Conservation (phyloP, 2,113 vertebrate genomes). For the Vidua chalybeata region DNA sequence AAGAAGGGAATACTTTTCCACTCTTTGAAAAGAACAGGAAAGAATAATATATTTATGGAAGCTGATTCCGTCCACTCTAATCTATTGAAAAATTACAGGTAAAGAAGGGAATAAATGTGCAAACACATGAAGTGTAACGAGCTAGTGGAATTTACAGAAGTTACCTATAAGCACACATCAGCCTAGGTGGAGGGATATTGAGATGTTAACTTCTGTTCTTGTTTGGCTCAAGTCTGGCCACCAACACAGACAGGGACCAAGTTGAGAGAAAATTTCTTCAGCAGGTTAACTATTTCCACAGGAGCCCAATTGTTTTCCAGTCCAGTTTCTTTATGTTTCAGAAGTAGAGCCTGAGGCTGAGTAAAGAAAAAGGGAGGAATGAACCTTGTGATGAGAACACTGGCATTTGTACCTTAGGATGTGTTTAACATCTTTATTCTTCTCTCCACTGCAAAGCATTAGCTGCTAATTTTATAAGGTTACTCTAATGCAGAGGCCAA, state of each 20-base stretch:
- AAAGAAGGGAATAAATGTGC: not conserved
- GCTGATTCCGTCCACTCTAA: not conserved
- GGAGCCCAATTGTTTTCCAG: not conserved
- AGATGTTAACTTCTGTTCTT: not conserved
- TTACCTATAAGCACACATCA: not conserved
- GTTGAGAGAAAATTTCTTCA: not conserved
- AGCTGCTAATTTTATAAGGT: not conserved
- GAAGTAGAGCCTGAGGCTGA: not conserved
- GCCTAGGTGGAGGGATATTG: not conserved
- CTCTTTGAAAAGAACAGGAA: not conserved
- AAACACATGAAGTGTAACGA: not conserved
- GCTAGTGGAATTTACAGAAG: not conserved
- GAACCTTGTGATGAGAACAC: not conserved
- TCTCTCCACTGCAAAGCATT: not conserved
- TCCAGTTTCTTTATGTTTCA: not conserved
- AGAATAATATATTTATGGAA: not conserved
- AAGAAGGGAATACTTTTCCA: not conserved
- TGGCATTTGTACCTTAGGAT: not conserved
- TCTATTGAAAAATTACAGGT: not conserved
- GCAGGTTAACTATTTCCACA: not conserved
- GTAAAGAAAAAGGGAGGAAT: not conserved
- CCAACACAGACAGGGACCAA: fast-evolving
- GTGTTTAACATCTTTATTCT: not conserved
- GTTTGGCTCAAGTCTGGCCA: not conserved
- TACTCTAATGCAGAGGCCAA: not conserved